A percentile compares a stretch with the other conserved stretches of the same genome.
These are phyloP conservation scores for Drosophila picticornis DNA, from an alignment of 2,888 invertebrate species.

Conservation along the genomic window DNA sequence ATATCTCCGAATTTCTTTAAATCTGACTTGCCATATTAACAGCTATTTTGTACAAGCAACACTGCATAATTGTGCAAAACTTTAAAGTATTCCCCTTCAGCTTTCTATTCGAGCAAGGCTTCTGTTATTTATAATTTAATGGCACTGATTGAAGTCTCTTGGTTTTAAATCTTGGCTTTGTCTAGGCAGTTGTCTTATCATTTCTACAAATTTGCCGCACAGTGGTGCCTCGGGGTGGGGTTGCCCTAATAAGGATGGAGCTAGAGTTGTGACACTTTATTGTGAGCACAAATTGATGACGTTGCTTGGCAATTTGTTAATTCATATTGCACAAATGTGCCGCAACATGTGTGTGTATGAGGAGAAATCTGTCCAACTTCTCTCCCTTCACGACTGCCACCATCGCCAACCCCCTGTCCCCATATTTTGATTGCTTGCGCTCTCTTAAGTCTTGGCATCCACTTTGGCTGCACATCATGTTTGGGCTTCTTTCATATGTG, in stretches of 20 bases:
- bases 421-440: background rate
- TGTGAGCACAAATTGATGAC: constrained; percentile 55
- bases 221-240: background rate
- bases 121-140: constrained; percentile 20
- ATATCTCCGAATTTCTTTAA: background rate
- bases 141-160: constrained; percentile 36
- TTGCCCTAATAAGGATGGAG: background rate
- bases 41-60: background rate
- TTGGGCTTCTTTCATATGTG: constrained; percentile 44
- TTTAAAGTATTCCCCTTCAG: background rate
- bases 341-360: constrained; percentile 28
- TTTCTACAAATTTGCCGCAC: background rate
- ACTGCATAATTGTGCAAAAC: background rate
- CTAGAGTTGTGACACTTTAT: constrained; percentile 10
- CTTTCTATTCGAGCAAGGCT: background rate
- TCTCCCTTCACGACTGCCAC: background rate
- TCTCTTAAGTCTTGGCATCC: constrained; percentile 15
- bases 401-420: background rate
- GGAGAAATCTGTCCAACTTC: constrained; percentile 1
- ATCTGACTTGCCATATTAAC: background rate
- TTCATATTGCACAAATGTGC: constrained; percentile 45
- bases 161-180: constrained; percentile 24
- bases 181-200: constrained; percentile 13
- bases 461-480: constrained; percentile 46
- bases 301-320: constrained; percentile 54